Conservation (phyloP, 2,113 vertebrate genomes). For the Smithornis capensis region DNA sequence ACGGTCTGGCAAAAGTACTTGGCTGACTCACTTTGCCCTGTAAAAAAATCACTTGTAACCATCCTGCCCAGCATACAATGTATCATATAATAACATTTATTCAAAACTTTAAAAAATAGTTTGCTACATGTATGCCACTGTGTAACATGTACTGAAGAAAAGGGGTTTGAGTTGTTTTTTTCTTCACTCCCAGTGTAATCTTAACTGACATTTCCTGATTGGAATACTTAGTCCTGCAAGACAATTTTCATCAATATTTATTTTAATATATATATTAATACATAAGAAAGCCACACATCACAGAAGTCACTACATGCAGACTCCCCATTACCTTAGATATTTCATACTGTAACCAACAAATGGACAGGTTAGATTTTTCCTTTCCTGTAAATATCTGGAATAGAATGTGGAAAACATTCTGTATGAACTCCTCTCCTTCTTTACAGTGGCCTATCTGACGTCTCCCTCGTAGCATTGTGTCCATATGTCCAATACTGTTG, state of each 20-base stretch:
- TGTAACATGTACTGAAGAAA: neutral
- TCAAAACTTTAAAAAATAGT: neutral
- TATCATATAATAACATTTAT: neutral
- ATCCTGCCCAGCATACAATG: neutral
- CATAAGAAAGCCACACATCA: neutral
- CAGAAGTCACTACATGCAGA: neutral
- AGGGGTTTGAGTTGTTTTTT: fast-evolving
- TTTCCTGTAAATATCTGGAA: constrained; percentile 74
- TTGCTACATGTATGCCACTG: neutral
- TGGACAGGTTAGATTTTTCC: constrained; percentile 76
- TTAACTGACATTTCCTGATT: neutral
- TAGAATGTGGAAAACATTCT: constrained; percentile 78
- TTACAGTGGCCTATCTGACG: constrained; percentile 78
- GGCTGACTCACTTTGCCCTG: neutral
- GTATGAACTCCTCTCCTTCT: constrained; percentile 89
- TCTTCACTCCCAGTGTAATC: neutral
- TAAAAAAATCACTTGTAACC: neutral
- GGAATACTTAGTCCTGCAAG: neutral
- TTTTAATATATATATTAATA: neutral
- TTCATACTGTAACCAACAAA: constrained; percentile 89
- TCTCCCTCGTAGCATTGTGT: constrained; percentile 63
- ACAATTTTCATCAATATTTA: neutral
- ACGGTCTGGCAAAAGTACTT: neutral
- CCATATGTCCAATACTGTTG: constrained; percentile 81
- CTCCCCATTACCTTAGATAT: constrained; percentile 83